Percentiles rank a stretch among this genome's conserved stretches.
These are phyloP conservation scores for Drosophila nigrodunni DNA, from an alignment of 1,140 invertebrate genomes.

Conservation along the genomic window DNA sequence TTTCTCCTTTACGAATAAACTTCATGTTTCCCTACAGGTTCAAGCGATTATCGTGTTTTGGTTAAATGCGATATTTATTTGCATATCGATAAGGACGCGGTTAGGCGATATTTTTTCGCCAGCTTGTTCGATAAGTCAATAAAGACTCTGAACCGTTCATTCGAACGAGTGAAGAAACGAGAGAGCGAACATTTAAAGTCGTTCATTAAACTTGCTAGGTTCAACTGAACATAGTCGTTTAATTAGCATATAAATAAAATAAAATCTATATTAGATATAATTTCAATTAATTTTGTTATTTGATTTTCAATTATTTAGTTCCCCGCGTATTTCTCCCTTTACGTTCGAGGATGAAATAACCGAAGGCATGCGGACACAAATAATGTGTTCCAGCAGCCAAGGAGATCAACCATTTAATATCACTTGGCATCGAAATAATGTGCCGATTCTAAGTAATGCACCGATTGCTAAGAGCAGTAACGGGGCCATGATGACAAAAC, in stretches of 20 bases:
- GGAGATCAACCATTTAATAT: conserved; percentile 91
- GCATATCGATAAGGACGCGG: no score
- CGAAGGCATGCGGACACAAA: conserved; percentile 91
- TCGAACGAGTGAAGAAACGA: no score
- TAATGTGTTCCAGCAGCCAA: conserved; percentile 91
- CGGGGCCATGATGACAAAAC: conserved; percentile 12
- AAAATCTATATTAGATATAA: background rate
- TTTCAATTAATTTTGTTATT: conserved; percentile 39
- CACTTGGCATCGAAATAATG: conserved; percentile 87
- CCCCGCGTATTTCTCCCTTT: conserved; percentile 88
- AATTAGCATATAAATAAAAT: background rate
- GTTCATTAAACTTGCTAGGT: no score
- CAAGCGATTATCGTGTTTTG: no score
- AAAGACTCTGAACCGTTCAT: no score
- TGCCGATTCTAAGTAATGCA: conserved; percentile 66
- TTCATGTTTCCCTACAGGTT: no score
- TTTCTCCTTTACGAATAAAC: no score
- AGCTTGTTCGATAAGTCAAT: no score
- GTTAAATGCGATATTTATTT: no score
- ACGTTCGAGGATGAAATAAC: conserved; percentile 87
- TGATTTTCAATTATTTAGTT: conserved; percentile 85
- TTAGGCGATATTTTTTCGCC: no score
- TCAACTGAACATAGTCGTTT: no score
- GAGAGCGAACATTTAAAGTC: no score
- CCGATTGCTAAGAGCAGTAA: conserved; percentile 13